These are phyloP conservation scores for Drosophila watanabei DNA, from an alignment of 1,140 invertebrate genomes.

Conservation along the genomic window DNA sequence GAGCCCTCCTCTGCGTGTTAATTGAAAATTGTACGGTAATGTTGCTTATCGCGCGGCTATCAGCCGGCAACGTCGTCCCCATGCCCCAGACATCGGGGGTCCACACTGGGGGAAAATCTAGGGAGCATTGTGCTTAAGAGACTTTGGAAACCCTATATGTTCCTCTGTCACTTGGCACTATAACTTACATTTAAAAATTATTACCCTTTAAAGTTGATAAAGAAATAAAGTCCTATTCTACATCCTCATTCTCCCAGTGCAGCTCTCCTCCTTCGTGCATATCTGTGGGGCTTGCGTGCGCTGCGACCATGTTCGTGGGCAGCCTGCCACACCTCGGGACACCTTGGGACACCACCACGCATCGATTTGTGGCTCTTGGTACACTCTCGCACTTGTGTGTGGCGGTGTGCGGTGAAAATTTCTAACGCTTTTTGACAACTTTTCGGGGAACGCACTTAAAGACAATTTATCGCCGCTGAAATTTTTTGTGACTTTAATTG, in stretches of 20 bases:
- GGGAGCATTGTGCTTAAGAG: neutral
- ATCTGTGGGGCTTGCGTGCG: conserved; percentile 63
- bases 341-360: conserved; percentile 43
- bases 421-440: conserved; percentile 81
- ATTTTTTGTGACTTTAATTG: conserved; percentile 82
- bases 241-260: neutral
- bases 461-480: conserved; percentile 77
- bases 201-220: neutral
- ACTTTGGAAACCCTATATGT: neutral
- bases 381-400: conserved; percentile 8
- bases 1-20: conserved; percentile 67
- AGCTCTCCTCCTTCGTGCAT: conserved; percentile 11
- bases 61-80: conserved; percentile 35
- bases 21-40: conserved; percentile 84
- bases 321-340: conserved; percentile 63
- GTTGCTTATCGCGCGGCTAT: conserved; percentile 77
- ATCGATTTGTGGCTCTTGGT: conserved; percentile 51
- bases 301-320: conserved; percentile 48
- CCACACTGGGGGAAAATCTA: neutral
- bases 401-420: conserved; percentile 72
- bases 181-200: neutral
- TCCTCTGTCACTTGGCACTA: neutral
- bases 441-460: conserved; percentile 81
- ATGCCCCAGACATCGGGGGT: conserved; percentile 11
- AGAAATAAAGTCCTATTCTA: neutral